phyloP scores from a whole-genome alignment of 2,113 vertebrate genomes.

The Trematocara nigrifrons region DNA sequence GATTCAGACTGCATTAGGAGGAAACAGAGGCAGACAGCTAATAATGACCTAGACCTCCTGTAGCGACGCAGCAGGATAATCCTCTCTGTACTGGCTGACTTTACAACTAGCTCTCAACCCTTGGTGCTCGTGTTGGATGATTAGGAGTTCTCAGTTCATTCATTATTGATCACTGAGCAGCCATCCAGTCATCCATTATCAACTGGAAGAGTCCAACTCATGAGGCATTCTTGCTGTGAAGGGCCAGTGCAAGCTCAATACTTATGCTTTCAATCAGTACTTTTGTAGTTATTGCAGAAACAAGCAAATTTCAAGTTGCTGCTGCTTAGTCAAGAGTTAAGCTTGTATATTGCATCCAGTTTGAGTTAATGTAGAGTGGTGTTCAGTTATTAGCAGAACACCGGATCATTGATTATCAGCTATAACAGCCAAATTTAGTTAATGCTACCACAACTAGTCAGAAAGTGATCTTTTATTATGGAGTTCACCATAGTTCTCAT shows the following conservation, averaged over 20 bases:
- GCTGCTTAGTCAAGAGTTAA: neutral
- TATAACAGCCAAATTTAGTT: neutral
- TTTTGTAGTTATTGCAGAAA: neutral
- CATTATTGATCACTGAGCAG: neutral
- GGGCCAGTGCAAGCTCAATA: neutral
- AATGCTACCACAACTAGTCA: neutral
- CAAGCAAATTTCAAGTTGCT: neutral
- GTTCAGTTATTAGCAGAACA: neutral
- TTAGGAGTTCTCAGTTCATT: neutral
- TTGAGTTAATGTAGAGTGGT: neutral
- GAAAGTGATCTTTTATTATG: neutral
- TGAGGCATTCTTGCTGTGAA: neutral
- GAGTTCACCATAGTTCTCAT: neutral
- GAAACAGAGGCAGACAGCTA: slow-evolving; percentile 39
- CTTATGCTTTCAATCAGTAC: neutral
- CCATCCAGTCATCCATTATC: neutral
- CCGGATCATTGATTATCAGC: neutral
- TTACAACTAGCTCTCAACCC: neutral
- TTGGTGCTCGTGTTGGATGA: neutral
- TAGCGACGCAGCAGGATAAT: slow-evolving; percentile 11
- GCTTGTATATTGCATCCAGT: neutral
- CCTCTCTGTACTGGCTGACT: neutral
- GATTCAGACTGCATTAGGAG: neutral
- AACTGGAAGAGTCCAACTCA: neutral
- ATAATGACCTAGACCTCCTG: slow-evolving; percentile 34